A percentile compares a stretch with the other conserved stretches of the same genome.
Evolutionary conservation across 2,797 vertebrate species (phyloP).

Genomic region (Notamacropus eugenii): DNA sequence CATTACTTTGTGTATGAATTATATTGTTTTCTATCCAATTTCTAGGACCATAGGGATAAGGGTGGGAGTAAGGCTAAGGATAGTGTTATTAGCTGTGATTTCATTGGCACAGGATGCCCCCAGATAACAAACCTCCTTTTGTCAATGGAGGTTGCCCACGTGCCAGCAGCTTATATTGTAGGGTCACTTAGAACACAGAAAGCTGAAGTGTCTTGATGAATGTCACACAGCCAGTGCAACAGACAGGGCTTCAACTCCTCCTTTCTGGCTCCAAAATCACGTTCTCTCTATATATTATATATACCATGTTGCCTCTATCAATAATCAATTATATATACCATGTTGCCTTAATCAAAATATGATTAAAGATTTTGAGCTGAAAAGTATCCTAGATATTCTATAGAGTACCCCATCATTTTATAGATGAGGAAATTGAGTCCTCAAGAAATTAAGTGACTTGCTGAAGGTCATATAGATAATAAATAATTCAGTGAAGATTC

Average conservation of each 20-base stretch:
- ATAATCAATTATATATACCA: too few species aligned
- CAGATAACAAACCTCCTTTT: neutral
- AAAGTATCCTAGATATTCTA: neutral
- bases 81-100: neutral
- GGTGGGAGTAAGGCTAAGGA: neutral
- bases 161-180: neutral
- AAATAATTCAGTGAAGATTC: too few species aligned
- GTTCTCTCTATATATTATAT: too few species aligned
- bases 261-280: neutral
- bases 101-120: accelerated
- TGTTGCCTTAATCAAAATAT: neutral
- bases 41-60: neutral
- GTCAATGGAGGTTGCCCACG: neutral
- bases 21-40: constrained; percentile 4
- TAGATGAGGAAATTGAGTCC: neutral
- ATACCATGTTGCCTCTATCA: too few species aligned
- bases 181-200: neutral
- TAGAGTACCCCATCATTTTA: neutral
- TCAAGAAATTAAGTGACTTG: neutral
- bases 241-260: neutral
- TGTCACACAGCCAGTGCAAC: neutral
- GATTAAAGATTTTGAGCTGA: neutral
- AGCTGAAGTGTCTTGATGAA: neutral
- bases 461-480: neutral
- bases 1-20: neutral